A percentile compares a stretch with the other conserved stretches of the same genome.
Evolutionary conservation across 2,797 vertebrate genomes (phyloP).

Genomic region (Scolopax rusticola): DNA sequence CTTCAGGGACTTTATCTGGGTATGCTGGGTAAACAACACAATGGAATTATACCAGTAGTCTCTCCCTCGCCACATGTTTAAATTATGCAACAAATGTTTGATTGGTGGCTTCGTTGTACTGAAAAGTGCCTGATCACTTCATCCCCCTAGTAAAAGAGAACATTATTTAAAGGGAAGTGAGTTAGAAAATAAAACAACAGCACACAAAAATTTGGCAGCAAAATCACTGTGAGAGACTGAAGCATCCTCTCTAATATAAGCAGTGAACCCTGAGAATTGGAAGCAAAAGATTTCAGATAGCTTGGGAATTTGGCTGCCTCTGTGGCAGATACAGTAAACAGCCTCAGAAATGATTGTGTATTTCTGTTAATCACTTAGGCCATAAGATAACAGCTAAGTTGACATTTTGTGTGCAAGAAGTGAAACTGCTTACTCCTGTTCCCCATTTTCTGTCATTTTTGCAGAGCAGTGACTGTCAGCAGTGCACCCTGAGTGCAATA

Average conservation of each 20-base stretch:
- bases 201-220: slow-evolving; percentile 8
- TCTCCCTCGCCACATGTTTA: slow-evolving; percentile 26
- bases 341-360: slow-evolving; percentile 60
- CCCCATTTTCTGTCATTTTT: slow-evolving; percentile 29
- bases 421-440: slow-evolving; percentile 57
- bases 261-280: background rate
- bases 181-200: slow-evolving; percentile 19
- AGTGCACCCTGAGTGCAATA: slow-evolving; percentile 2
- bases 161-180: slow-evolving; percentile 32
- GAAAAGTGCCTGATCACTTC: slow-evolving; percentile 47
- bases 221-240: background rate
- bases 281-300: slow-evolving; percentile 22
- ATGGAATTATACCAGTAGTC: slow-evolving; percentile 50
- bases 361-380: slow-evolving; percentile 59
- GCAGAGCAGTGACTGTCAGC: slow-evolving; percentile 12
- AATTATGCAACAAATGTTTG: slow-evolving; percentile 66
- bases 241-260: slow-evolving; percentile 13
- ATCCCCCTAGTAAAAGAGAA: slow-evolving; percentile 23
- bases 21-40: slow-evolving; percentile 29
- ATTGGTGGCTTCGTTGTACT: slow-evolving; percentile 50
- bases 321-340: slow-evolving; percentile 32
- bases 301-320: slow-evolving; percentile 36
- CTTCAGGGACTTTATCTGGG: slow-evolving; percentile 48
- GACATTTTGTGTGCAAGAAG: slow-evolving; percentile 40
- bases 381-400: slow-evolving; percentile 40